phyloP scores from a whole-genome alignment of 2,113 vertebrate genomes.

The Sphyrna mokarran region DNA sequence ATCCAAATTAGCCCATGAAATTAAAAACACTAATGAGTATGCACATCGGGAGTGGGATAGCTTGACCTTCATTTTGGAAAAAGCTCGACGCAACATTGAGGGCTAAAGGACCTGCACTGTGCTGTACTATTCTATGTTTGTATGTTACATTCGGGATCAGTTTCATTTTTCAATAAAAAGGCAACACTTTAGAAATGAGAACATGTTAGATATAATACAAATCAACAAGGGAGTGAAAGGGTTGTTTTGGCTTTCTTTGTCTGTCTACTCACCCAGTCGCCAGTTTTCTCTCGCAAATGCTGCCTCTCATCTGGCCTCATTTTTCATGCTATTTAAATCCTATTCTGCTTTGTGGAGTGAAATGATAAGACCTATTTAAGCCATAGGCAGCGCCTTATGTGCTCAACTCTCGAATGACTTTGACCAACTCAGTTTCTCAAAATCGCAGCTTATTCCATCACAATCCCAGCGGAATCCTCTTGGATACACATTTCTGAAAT shows the following conservation, averaged over 20 bases:
- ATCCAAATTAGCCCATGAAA: neutral
- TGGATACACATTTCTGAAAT: neutral
- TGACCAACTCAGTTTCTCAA: neutral
- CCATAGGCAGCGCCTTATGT: neutral
- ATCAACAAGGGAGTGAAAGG: neutral
- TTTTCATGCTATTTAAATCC: conserved; percentile 1
- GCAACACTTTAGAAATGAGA: neutral
- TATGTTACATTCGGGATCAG: no score
- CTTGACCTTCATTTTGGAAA: no score
- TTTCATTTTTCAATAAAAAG: neutral
- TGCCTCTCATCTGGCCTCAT: neutral
- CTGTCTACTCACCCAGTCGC: neutral
- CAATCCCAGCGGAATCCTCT: neutral
- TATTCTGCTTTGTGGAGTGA: neutral
- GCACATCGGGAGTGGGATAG: neutral
- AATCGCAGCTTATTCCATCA: neutral
- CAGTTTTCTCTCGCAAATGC: neutral
- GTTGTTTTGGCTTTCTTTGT: neutral
- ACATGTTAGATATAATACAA: neutral
- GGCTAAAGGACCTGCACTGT: no score
- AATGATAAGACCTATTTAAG: conserved; percentile 20
- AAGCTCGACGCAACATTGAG: no score
- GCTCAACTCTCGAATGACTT: neutral
- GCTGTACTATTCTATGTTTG: no score
- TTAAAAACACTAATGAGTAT: neutral